Evolutionary conservation across 2,113 vertebrate species (phyloP).

Genomic region (Sminthopsis crassicaudata): DNA sequence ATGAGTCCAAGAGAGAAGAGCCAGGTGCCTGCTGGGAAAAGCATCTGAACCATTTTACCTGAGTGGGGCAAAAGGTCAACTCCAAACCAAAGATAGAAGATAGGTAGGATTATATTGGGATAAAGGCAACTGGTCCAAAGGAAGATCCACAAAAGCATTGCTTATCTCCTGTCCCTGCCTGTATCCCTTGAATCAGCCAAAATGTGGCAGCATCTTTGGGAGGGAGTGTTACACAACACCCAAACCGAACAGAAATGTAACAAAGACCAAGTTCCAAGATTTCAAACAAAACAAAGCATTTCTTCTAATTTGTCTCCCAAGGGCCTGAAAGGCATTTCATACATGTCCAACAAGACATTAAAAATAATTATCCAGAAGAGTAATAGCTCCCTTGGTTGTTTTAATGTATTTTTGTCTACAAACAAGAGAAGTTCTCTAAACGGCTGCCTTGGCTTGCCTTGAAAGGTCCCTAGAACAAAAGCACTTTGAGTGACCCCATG

Average conservation of each 20-base stretch:
- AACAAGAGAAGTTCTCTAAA: conserved; percentile 91
- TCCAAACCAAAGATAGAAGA: conserved; percentile 17
- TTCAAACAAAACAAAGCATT: conserved; percentile 79
- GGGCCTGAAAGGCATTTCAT: conserved; percentile 87
- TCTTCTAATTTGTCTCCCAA: conserved; percentile 82
- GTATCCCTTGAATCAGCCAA: conserved; percentile 50
- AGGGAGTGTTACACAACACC: conserved; percentile 78
- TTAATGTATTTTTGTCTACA: conserved; percentile 91
- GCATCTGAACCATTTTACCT: conserved; percentile 37
- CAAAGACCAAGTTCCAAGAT: conserved; percentile 78
- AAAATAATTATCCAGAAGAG: conserved; percentile 89
- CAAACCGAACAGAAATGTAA: conserved; percentile 79
- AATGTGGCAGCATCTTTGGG: conserved; percentile 60
- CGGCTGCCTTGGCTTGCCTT: conserved; percentile 86
- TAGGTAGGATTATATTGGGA: not conserved
- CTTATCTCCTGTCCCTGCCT: conserved; percentile 21
- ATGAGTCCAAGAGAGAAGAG: not conserved
- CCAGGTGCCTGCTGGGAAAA: not conserved
- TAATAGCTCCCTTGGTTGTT: conserved; percentile 90
- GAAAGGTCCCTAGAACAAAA: conserved; percentile 89
- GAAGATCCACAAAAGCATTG: conserved; percentile 52
- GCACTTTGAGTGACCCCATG: conserved; percentile 85
- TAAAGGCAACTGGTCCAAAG: conserved; percentile 2
- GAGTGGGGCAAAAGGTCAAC: conserved; percentile 37
- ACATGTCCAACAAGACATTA: conserved; percentile 88